Base-by-base conservation (phyloP, 2,797 vertebrate genomes). In the Melopsittacus undulatus region DNA sequence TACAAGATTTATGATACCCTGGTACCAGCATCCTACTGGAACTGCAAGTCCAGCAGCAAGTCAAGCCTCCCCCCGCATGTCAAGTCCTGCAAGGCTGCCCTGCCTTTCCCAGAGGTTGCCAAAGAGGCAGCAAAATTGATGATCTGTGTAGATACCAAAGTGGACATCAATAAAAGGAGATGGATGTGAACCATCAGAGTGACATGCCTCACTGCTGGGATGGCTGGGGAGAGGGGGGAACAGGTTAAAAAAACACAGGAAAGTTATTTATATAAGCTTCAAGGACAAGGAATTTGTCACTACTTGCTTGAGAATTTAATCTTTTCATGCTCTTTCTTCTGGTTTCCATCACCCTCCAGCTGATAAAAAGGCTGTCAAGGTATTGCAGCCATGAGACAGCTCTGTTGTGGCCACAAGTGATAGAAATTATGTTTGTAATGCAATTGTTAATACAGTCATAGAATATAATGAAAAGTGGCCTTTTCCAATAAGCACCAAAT, bases 231-330 rank as follows among this genome's bases (percentile, higher is more conserved):
- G 93, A 92, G 90, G 97, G 97, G 98, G 97, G 96, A 98, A 98
- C 98, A 98, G 98, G 98, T 99, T 99, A 99, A 98, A 98, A 99
- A 98, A 99, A 99, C 98, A 99, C 92, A 96, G 94, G 97, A 97
- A 98, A 98, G 98, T 99, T 99, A 99, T 99, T 99, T 99, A 99
- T 98, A 97, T 97, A 98, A 98, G 96, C 98, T 97, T 98, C 98
- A 98, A 98, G 98, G 98, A 97, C 98, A 98, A 98, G 97, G 96
- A 96, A 97, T 98, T 98, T 98, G 98, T 98, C 98, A 98, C 98
- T 98, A 97, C 95, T 97, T 98, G 96, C 93, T 96, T 95, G 83
- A 96, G 87, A 92, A 97, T 97, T 97, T 97, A 95, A 96, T 97
- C 95, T 96, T 95, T 95, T 83, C 94, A n/a, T 97, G 92, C 90